Evolutionary conservation across 1,140 invertebrate genomes (phyloP).

Genomic region (Drosophila repleta): DNA sequence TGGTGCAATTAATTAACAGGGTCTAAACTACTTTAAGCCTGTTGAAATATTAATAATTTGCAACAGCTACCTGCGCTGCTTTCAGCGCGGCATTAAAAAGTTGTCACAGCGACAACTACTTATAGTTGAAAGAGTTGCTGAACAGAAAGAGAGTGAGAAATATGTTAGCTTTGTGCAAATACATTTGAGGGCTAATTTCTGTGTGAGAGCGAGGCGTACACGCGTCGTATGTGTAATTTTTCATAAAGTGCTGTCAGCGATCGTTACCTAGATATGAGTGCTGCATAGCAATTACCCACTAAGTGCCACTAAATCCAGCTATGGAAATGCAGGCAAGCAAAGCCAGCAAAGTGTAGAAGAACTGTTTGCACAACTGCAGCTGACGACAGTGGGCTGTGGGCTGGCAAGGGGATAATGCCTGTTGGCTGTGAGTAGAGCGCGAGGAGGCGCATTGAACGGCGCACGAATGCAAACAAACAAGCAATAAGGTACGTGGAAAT

Average conservation of each 20-base stretch:
- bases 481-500: constrained; percentile 74
- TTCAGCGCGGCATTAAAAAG: constrained; percentile 35
- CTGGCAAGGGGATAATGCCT: too few species aligned
- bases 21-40: constrained; percentile 5
- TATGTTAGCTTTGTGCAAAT: not conserved
- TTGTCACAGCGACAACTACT: constrained; percentile 26
- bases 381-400: constrained; percentile 1
- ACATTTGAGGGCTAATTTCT: too few species aligned
- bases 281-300: constrained; percentile 15
- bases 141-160: constrained; percentile 11
- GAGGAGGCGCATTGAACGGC: constrained; percentile 38
- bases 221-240: constrained; percentile 4
- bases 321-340: constrained; percentile 12
- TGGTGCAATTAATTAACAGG: constrained; percentile 31
- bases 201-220: not conserved
- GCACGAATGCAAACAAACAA: constrained; percentile 70
- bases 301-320: constrained; percentile 19
- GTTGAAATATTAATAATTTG: constrained; percentile 26
- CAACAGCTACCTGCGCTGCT: not conserved
- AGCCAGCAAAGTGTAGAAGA: constrained; percentile 3
- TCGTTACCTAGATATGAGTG: constrained; percentile 3
- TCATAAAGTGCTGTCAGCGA: not conserved
- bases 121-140: constrained; percentile 10
- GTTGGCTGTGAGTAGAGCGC: constrained; percentile 14
- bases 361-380: constrained; percentile 41